Conservation (phyloP, 2,888 invertebrate species). For the Drosophila algonquin region DNA sequence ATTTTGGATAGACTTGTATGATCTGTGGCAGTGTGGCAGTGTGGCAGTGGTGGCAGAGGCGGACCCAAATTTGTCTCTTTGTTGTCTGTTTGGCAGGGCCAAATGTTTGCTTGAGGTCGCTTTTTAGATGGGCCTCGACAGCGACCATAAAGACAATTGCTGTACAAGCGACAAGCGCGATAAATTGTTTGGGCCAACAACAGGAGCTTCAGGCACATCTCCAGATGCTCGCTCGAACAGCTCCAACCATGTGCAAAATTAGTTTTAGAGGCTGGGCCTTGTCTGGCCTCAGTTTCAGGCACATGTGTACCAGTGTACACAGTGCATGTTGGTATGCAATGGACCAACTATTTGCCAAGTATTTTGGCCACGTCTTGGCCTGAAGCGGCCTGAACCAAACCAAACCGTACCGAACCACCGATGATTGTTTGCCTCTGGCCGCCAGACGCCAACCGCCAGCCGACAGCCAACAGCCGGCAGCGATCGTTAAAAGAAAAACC, state of each 20-base stretch:
- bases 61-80: neutral
- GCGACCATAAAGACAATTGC: slow-evolving; percentile 64
- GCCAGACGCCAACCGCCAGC: no score
- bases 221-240: no score
- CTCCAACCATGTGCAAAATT: neutral
- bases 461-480: no score
- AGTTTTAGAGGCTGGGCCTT: slow-evolving; percentile 35
- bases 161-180: slow-evolving; percentile 54
- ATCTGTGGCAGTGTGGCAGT: no score
- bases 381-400: neutral
- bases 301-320: no score
- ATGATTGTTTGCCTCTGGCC: neutral
- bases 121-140: slow-evolving; percentile 26
- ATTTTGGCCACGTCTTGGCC: slow-evolving; percentile 17
- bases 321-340: slow-evolving; percentile 11
- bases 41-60: neutral
- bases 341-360: slow-evolving; percentile 15
- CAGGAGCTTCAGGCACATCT: slow-evolving; percentile 10
- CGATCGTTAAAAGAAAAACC: slow-evolving; percentile 22
- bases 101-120: slow-evolving; percentile 22
- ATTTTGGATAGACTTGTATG: neutral
- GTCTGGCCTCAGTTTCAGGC: neutral
- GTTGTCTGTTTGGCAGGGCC: neutral
- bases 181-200: slow-evolving; percentile 42
- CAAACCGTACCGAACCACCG: neutral